Evolutionary conservation across 30 jellyfish, hydroid and myxozoan species (phyloP), one percentile per base, ranked within the genome.

Genomic region (Chironex yamaguchii): DNA sequence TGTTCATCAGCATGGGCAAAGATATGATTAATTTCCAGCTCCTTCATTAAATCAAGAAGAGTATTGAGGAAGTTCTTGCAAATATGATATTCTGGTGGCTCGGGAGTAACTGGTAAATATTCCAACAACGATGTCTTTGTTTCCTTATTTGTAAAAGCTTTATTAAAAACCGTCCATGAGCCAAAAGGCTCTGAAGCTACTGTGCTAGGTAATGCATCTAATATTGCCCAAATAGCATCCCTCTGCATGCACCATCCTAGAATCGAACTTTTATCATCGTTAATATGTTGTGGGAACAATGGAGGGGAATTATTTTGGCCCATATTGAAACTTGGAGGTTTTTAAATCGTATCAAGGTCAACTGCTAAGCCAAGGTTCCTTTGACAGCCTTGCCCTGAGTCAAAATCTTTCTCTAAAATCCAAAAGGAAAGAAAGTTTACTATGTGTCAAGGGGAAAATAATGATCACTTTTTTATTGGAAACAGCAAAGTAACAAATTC

Each of bases 1-100:
- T 54, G 71, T 33, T 83, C 88, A 52, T 72, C 91, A 6, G 90
- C 64, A 52, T 84, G 83, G 1, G 94, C 91, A 52, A 79, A 79
- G 4, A 79, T 58, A 62, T 58, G 90, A 77, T 80, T 69, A 68
- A 53, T 54, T 62, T 79, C 90, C 71, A 79, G n/a, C 53, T 79
- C 82, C 82, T 12, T 58, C 90, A 79, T 58, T 9, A 73, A 26
- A 49, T 73, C 52, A 9, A 73, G 22, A 20, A 73, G 53, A 23
- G 28, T 73, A 32, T 73, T 74, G 13, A 73, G 84, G 30, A 73
- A 49, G 36, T 53, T 24, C 9, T 71, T 34, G 36, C 82, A 62
- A 14, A 30, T 49, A 34, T 53, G 90, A 62, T 79, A 62, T 79
- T 79, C 90, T 24, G 90, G 82, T 33, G 90, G 72, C 25, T 79